Conservation (phyloP, 2,797 vertebrate species). For the Malacoraja senta region DNA sequence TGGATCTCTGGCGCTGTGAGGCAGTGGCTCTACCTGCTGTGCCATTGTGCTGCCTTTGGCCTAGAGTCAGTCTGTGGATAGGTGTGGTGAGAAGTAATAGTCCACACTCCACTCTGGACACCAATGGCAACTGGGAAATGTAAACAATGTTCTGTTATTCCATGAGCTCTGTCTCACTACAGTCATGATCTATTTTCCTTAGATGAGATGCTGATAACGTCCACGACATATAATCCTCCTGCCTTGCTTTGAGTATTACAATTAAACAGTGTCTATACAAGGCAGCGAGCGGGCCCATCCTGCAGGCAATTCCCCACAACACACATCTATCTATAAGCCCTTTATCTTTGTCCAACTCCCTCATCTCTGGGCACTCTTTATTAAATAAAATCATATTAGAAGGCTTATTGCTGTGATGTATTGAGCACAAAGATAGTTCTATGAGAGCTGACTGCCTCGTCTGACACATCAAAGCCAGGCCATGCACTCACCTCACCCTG, state of each 20-base stretch:
- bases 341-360: constrained; percentile 40
- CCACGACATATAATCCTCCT: constrained; percentile 58
- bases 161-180: constrained; percentile 55
- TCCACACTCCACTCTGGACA: constrained; percentile 45
- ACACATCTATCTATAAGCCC: constrained; percentile 38
- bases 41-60: not conserved
- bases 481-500: not conserved
- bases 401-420: constrained; percentile 35
- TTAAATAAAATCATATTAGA: constrained; percentile 41
- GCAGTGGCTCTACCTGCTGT: too few species aligned
- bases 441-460: constrained; percentile 14
- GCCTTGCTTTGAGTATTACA: constrained; percentile 59
- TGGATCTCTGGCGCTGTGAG: too few species aligned
- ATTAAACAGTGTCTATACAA: constrained; percentile 54
- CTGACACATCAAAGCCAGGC: constrained; percentile 24
- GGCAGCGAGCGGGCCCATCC: constrained; percentile 42
- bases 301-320: constrained; percentile 25
- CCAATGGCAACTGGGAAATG: constrained; percentile 54
- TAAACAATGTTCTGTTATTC: constrained; percentile 65
- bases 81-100: constrained; percentile 36
- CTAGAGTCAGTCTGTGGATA: constrained; percentile 41
- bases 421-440: constrained; percentile 35
- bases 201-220: constrained; percentile 56
- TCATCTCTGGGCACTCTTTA: constrained; percentile 28
- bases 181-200: constrained; percentile 49